phyloP scores from a whole-genome alignment of 2,888 invertebrate species.

The Volucella bombylans region DNA sequence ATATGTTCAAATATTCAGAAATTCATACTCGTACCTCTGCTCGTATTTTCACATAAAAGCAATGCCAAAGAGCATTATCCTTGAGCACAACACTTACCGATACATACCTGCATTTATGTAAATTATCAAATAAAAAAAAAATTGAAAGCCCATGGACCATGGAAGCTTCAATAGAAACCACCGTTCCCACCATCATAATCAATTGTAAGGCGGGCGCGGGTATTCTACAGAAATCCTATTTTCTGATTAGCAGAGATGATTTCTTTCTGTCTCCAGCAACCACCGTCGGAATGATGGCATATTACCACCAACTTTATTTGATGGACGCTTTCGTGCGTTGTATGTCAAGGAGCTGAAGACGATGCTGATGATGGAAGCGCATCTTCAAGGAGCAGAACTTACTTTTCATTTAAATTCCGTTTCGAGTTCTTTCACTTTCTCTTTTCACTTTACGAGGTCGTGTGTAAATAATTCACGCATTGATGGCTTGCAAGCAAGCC shows the following conservation, averaged over 20 bases:
- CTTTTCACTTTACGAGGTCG: slow-evolving; percentile 63
- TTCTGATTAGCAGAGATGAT: slow-evolving; percentile 42
- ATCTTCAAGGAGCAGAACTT: slow-evolving; percentile 24
- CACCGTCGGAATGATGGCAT: background rate
- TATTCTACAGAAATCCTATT: slow-evolving; percentile 6
- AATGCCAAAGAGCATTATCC: slow-evolving; percentile 59
- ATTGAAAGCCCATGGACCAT: background rate
- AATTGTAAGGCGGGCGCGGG: background rate
- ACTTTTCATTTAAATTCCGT: slow-evolving; percentile 49
- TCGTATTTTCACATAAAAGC: slow-evolving; percentile 65
- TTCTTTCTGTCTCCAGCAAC: background rate
- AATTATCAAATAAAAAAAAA: slow-evolving; percentile 15
- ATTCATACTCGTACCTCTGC: background rate
- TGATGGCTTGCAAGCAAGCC: slow-evolving; percentile 45
- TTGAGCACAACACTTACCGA: slow-evolving; percentile 53
- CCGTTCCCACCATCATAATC: slow-evolving; percentile 7
- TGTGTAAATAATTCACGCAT: slow-evolving; percentile 70
- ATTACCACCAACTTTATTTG: background rate
- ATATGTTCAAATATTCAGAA: slow-evolving; percentile 4
- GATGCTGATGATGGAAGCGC: slow-evolving; percentile 37
- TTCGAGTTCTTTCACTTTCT: slow-evolving; percentile 38
- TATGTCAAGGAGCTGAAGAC: slow-evolving; percentile 47
- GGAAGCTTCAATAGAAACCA: background rate
- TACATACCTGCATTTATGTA: slow-evolving; percentile 6
- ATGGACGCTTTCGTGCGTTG: slow-evolving; percentile 47